phyloP scores from a whole-genome alignment of 2,113 vertebrate species.

The Ivindomyrus marchei region DNA sequence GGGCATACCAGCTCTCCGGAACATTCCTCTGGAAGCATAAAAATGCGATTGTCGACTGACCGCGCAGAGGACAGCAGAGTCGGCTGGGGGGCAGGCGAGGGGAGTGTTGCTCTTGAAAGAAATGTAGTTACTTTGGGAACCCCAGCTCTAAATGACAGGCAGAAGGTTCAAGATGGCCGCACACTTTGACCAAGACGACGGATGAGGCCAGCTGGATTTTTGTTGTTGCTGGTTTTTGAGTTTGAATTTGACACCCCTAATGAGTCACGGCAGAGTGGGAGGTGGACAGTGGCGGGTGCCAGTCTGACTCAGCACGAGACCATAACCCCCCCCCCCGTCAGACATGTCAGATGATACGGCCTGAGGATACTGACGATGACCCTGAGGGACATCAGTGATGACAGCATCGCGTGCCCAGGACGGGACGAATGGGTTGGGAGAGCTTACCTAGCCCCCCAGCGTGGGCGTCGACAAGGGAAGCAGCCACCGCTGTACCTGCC shows the following conservation, averaged over 20 bases:
- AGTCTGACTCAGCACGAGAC: not conserved
- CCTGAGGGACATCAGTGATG: not conserved
- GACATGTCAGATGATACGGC: not conserved
- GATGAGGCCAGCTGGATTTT: no score
- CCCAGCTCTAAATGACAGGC: not conserved
- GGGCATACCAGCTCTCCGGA: not conserved
- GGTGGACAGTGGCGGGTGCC: no score
- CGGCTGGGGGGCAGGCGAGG: no score
- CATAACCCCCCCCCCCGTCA: not conserved
- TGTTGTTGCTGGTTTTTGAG: not conserved
- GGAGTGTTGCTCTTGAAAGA: not conserved
- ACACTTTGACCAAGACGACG: not conserved
- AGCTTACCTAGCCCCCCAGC: conserved; percentile 86
- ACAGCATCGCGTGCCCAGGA: not conserved
- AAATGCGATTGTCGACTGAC: not conserved
- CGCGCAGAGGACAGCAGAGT: not conserved
- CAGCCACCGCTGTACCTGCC: conserved; percentile 74
- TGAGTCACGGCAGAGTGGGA: not conserved
- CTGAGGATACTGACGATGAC: not conserved
- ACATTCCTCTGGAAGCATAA: conserved; percentile 15
- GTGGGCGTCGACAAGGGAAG: conserved; percentile 92
- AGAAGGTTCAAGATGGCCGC: not conserved
- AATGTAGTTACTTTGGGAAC: not conserved
- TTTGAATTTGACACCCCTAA: not conserved
- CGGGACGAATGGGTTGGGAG: not conserved